Evolutionary conservation across 2,113 vertebrate species (phyloP), one percentile per base, ranked within the genome.

Genomic region (Elgaria multicarinata): DNA sequence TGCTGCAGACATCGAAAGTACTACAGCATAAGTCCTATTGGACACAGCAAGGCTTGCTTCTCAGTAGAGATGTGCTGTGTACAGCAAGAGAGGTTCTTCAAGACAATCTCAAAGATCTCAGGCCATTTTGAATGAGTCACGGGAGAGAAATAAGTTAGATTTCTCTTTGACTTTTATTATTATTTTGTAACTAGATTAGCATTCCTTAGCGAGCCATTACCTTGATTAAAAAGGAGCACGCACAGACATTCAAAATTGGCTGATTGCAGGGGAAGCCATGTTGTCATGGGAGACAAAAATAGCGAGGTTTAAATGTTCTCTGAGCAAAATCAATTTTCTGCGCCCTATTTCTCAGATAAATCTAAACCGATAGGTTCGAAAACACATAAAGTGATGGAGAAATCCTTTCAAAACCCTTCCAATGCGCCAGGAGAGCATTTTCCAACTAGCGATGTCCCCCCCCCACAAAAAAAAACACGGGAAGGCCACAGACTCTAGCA

Each of bases 381-480:
- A 0, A 46, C 62, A 36, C 55, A 92, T 62, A 77, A 93, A 86
- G 53, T 28, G 10, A 26, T 86, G 64, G 91, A 85, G 90, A n/a
- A 91, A 89, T 86, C 42, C 3, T 66, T 79, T 0, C 55, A 84
- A 92, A 91, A 84, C 7, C 76, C 9, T n/a, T 87, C 85, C 64
- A 69, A 88, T 77, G 83, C 0, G 31, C 83, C n/a, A 53, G 71
- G 66, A 33, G 42, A 44, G 26, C 16, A 16, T 62, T 62, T 14
- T 14, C 12, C 55, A 58, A 58, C 55, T 13, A n/a, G n/a, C n/a
- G n/a, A n/a, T n/a, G n/a, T n/a, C n/a, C n/a, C n/a, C n/a, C n/a
- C n/a, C n/a, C n/a, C n/a, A n/a, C n/a, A n/a, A n/a, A n/a, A n/a
- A n/a, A n/a, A n/a, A n/a, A n/a, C n/a, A n/a, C n/a, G n/a, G n/a